Percentiles rank a stretch among this genome's conserved stretches.
Evolutionary conservation across 2,888 invertebrate species (phyloP).

Genomic region (Rhorus exstirpatorius): DNA sequence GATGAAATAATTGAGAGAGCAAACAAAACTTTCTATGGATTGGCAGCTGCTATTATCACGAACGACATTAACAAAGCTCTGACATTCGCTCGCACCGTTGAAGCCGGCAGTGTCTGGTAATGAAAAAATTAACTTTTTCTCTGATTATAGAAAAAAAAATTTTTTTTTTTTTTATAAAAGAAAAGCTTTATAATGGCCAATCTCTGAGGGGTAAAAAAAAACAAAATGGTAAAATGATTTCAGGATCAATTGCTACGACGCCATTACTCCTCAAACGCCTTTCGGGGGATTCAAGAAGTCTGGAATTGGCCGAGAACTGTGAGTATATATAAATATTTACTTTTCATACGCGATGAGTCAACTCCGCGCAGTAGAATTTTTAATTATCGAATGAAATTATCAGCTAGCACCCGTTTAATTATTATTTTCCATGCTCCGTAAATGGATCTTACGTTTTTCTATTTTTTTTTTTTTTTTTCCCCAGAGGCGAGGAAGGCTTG

Average conservation of each 20-base stretch:
- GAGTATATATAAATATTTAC: slow-evolving; percentile 69
- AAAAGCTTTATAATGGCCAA: not conserved
- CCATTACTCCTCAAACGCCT: slow-evolving; percentile 91
- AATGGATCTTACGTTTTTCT: not conserved
- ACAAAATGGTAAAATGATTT: slow-evolving; percentile 49
- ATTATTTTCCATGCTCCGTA: no score
- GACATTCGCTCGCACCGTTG: slow-evolving; percentile 87
- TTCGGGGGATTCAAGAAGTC: slow-evolving; percentile 96
- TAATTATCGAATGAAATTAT: no score
- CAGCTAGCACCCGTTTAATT: no score
- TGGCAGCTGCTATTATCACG: slow-evolving; percentile 90
- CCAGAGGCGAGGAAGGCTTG: slow-evolving; percentile 92
- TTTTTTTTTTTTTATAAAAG: no score
- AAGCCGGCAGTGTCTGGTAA: slow-evolving; percentile 89
- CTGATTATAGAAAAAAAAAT: not conserved
- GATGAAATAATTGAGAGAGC: slow-evolving; percentile 89
- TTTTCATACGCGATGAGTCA: not conserved
- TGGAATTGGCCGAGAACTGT: slow-evolving; percentile 93
- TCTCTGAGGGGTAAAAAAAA: no score
- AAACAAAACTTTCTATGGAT: slow-evolving; percentile 89
- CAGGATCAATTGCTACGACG: slow-evolving; percentile 93
- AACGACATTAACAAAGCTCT: slow-evolving; percentile 89
- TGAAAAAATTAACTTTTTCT: slow-evolving; percentile 18
- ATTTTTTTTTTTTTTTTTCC: slow-evolving; percentile 79
- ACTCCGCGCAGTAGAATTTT: no score